Percentiles rank a stretch among this genome's conserved stretches.
Conservation (phyloP, 2,888 invertebrate species). For the Galeruca laticollis region DNA sequence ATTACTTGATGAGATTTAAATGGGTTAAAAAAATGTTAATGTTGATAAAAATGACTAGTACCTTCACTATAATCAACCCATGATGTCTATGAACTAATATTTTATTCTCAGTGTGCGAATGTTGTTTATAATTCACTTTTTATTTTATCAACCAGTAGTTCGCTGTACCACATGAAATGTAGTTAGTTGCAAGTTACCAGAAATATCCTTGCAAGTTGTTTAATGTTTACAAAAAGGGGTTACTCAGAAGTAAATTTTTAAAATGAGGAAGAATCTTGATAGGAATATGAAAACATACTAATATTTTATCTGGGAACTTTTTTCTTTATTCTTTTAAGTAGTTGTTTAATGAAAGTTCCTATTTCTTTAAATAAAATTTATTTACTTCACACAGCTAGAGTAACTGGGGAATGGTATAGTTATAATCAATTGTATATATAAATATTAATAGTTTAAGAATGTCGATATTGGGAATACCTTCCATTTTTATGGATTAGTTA, state of each 20-base stretch:
- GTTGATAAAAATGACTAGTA: constrained; percentile 38
- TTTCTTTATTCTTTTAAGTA: background rate
- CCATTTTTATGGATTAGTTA: constrained; percentile 35
- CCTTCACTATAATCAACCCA: constrained; percentile 33
- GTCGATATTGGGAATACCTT: constrained; percentile 31
- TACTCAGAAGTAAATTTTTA: background rate
- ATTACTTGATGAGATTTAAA: constrained; percentile 30
- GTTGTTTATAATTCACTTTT: background rate
- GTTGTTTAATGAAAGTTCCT: constrained; percentile 21
- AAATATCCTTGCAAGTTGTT: too few species aligned
- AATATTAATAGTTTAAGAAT: constrained; percentile 39
- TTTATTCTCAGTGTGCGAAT: constrained; percentile 3
- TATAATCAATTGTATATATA: constrained; percentile 35
- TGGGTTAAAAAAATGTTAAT: constrained; percentile 25
- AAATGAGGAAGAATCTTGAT: background rate
- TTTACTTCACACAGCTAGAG: constrained; percentile 15
- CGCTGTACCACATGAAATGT: background rate
- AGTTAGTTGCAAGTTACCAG: too few species aligned
- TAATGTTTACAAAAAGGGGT: background rate
- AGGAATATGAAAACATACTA: background rate
- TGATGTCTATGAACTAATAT: constrained; percentile 25
- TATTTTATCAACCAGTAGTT: background rate
- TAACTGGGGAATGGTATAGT: constrained; percentile 28
- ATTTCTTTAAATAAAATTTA: constrained; percentile 21
- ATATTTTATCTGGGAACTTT: too few species aligned